Evolutionary conservation across 1,140 invertebrate genomes (phyloP).

Genomic region (Saccostrea echinata): DNA sequence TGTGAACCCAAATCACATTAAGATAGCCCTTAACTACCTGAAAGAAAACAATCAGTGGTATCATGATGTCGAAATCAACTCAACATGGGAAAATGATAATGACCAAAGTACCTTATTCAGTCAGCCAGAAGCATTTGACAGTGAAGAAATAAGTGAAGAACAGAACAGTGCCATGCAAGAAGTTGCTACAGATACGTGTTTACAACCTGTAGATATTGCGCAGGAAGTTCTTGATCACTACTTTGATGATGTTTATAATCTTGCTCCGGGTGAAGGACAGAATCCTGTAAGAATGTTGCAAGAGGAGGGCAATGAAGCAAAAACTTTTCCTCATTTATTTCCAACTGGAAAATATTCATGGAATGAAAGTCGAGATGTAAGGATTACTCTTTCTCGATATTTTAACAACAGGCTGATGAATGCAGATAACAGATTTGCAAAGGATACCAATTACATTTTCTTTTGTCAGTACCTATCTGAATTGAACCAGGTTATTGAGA

Average conservation of each 20-base stretch:
- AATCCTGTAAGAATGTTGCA: constrained; percentile 43
- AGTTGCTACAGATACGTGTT: neutral
- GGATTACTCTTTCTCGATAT: constrained; percentile 40
- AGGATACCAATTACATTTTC: constrained; percentile 49
- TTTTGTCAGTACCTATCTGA: constrained; percentile 51
- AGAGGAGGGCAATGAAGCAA: constrained; percentile 46
- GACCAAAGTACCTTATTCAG: neutral
- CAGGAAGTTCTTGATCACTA: constrained; percentile 55
- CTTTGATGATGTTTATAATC: constrained; percentile 49
- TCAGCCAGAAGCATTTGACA: neutral
- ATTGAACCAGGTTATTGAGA: constrained; percentile 47
- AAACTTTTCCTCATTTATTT: constrained; percentile 45
- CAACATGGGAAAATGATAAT: neutral
- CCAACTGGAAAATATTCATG: constrained; percentile 43
- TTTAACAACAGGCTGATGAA: constrained; percentile 50
- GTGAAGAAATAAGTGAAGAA: neutral
- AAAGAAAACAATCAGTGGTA: constrained; percentile 37
- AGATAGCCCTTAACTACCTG: neutral
- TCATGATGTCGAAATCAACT: neutral
- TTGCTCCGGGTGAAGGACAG: constrained; percentile 52
- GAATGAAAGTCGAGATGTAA: constrained; percentile 29
- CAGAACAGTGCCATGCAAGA: neutral
- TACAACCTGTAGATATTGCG: constrained; percentile 54
- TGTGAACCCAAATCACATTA: constrained; percentile 41
- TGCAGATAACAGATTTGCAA: constrained; percentile 49